Percentiles rank a stretch among this genome's conserved stretches.
These are phyloP conservation scores for Drosophila borborema DNA, from an alignment of 2,888 invertebrate genomes.

Conservation along the genomic window DNA sequence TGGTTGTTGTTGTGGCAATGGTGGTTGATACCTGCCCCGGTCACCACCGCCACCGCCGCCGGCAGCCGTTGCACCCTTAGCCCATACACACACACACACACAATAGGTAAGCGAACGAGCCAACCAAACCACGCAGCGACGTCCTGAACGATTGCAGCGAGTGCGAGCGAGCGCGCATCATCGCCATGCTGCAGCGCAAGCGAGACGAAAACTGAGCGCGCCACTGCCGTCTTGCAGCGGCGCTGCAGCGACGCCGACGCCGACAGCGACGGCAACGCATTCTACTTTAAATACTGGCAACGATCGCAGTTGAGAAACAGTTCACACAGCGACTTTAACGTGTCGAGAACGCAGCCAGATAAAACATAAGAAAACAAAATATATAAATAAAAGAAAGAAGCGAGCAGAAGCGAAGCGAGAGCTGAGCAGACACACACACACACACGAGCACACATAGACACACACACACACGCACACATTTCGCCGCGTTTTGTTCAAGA, in stretches of 20 bases:
- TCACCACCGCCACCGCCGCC: slow-evolving; percentile 47
- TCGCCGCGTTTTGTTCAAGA: slow-evolving; percentile 46
- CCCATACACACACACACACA: slow-evolving; percentile 38
- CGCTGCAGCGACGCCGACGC: slow-evolving; percentile 45
- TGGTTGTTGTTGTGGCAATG: slow-evolving; percentile 85
- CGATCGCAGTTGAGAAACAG: slow-evolving; percentile 85
- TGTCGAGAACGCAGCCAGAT: slow-evolving; percentile 78
- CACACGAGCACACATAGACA: too few species aligned
- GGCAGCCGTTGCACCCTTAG: slow-evolving; percentile 76
- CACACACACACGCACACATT: background rate
- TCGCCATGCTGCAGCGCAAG: slow-evolving; percentile 15
- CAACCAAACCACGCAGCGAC: slow-evolving; percentile 75
- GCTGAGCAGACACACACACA: background rate
- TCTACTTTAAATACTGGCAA: slow-evolving; percentile 85
- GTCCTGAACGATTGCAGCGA: slow-evolving; percentile 51
- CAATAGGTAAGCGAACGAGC: slow-evolving; percentile 71
- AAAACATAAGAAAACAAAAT: background rate
- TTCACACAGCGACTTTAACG: slow-evolving; percentile 85
- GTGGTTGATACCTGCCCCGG: slow-evolving; percentile 83
- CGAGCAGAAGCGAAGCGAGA: slow-evolving; percentile 26
- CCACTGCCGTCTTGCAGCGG: slow-evolving; percentile 36
- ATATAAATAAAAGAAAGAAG: background rate
- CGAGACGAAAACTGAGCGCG: slow-evolving; percentile 26
- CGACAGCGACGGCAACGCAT: slow-evolving; percentile 62
- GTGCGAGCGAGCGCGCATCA: slow-evolving; percentile 46